Evolutionary conservation across 2,797 vertebrate species (phyloP), one percentile per base, ranked within the genome.

Genomic region (Darevskia nairensis): DNA sequence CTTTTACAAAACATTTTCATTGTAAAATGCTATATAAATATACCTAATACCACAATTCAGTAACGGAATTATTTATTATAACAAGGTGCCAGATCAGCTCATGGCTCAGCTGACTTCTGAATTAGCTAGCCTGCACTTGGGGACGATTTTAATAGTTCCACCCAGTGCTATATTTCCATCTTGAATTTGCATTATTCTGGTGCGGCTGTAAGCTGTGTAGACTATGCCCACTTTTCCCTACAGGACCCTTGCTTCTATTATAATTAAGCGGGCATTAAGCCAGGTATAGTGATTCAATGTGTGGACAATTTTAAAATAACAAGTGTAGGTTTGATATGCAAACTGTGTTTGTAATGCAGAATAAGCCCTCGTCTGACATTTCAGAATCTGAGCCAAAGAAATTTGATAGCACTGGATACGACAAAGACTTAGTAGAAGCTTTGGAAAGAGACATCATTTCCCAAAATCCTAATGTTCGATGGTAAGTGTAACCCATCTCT

Each of bases 361-460:
- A 91, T 92, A 97, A 97, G 94, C 95, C 96, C 44, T 92, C 96
- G 59, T 93, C 96, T 88, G 98, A 98, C 86, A 95, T 97, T 90
- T 97, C 98, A 84, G 98, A 99, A 91, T 97, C 97, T 59, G 99
- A 99, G 92, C 95, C 97, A 90, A 98, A 97, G 94, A 98, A 96
- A 95, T 99, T 99, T 97, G 99, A 99, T 82, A 97, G 98, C 84
- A 96, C 98, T 32, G 98, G 98, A 88, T 98, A 98, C 80, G 99
- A 99, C 95, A 99, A 98, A 95, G 98, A 99, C 91, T 97, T 99
- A n/a, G 98, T 99, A 89, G 99, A 99, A 91, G 97, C 98, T 89
- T 96, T 99, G 96, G 99, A 99, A 96, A 98, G 98, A 96, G 99
- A 99, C 92, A 99, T 99, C 13, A 98, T 99, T 96, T 99, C 99